Evolutionary conservation across 2,113 vertebrate genomes (phyloP).

Genomic region (Anseranas semipalmata): DNA sequence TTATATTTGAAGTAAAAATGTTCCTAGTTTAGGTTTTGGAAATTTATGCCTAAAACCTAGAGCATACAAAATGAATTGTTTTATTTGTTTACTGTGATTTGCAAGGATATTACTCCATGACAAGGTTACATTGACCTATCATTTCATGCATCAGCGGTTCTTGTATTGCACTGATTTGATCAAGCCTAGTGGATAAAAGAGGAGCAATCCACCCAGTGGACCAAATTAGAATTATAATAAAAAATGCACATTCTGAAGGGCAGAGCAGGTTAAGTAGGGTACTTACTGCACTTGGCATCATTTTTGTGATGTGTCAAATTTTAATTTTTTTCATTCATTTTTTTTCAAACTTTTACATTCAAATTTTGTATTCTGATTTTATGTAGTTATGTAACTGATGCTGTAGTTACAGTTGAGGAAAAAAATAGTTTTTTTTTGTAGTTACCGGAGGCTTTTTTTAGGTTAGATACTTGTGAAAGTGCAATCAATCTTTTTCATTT

Average conservation of each 20-base stretch:
- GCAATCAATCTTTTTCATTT: not conserved
- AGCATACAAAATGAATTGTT: not conserved
- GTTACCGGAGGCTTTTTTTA: not conserved
- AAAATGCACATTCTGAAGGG: constrained; percentile 40
- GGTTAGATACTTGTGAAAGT: not conserved
- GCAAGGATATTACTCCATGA: not conserved
- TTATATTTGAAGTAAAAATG: not conserved
- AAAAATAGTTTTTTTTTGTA: not conserved
- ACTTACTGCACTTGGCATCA: not conserved
- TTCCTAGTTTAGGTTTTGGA: not conserved
- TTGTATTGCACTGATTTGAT: constrained; percentile 55
- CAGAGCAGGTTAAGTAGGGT: not conserved
- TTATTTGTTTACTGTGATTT: constrained; percentile 57
- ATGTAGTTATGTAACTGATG: not conserved
- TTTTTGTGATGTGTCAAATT: not conserved
- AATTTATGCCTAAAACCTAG: not conserved
- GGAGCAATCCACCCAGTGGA: constrained; percentile 27
- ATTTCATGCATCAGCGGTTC: constrained; percentile 62
- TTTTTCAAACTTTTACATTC: not conserved
- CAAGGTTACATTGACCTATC: constrained; percentile 53
- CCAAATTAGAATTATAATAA: constrained; percentile 55
- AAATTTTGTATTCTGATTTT: not conserved
- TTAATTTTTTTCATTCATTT: not conserved
- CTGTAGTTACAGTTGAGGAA: not conserved
- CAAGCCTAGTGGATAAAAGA: not conserved